Conservation (phyloP, 2,797 vertebrate species). For the Lophotriccus pileatus region DNA sequence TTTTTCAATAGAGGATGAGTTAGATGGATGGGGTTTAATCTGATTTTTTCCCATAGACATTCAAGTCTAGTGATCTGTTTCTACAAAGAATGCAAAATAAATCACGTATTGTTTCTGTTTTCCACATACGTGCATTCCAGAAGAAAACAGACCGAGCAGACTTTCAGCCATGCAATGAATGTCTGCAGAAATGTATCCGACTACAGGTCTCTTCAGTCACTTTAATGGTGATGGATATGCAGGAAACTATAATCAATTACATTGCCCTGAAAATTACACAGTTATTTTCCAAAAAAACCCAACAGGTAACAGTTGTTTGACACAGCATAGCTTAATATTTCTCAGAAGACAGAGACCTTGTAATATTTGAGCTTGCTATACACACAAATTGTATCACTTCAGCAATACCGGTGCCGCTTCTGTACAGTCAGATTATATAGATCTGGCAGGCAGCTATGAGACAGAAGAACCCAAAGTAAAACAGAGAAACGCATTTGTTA, state of each 20-base stretch:
- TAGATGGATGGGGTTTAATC: constrained; percentile 25
- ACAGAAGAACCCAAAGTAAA: background rate
- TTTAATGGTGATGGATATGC: constrained; percentile 67
- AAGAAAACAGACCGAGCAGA: constrained; percentile 44
- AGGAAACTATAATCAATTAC: constrained; percentile 60
- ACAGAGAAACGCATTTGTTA: background rate
- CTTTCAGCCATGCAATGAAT: constrained; percentile 35
- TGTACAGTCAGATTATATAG: background rate
- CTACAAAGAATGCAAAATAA: constrained; percentile 43
- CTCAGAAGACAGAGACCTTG: constrained; percentile 27
- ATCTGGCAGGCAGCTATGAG: background rate
- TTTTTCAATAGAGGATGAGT: background rate
- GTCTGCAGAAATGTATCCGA: constrained; percentile 22
- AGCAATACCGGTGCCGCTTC: background rate
- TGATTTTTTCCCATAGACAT: background rate
- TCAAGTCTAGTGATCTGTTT: constrained; percentile 31
- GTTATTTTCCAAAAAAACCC: constrained; percentile 52
- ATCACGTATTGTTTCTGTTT: background rate
- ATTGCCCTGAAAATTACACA: constrained; percentile 60
- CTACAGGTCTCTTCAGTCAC: constrained; percentile 56
- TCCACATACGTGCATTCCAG: background rate
- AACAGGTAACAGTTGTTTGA: constrained; percentile 53
- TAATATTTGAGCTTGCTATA: constrained; percentile 19
- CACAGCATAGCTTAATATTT: constrained; percentile 48
- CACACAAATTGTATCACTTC: background rate